phyloP scores from a whole-genome alignment of 2,797 vertebrate species.

The Linurgus olivaceus region DNA sequence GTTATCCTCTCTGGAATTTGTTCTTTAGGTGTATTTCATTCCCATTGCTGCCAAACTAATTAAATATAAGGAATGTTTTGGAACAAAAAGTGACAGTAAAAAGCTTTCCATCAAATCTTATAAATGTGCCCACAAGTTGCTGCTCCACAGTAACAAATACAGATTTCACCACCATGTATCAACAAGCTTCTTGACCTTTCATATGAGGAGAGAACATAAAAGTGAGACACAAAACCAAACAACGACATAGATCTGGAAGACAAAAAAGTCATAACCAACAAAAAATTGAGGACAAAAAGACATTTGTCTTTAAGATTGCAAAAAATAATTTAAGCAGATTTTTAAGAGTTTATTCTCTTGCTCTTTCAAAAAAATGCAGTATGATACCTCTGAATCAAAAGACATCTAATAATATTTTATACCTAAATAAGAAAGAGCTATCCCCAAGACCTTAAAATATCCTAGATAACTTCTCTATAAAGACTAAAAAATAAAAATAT shows the following conservation, averaged over 20 bases:
- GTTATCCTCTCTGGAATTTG: not conserved
- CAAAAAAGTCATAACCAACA: not conserved
- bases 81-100: not conserved
- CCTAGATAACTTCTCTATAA: not conserved
- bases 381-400: not conserved
- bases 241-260: not conserved
- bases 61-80: not conserved
- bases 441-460: not conserved
- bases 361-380: not conserved
- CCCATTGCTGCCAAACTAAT: not conserved
- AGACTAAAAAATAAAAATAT: not conserved
- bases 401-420: not conserved
- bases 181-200: not conserved
- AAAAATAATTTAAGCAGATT: not conserved
- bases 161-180: not conserved
- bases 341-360: not conserved
- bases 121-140: not conserved
- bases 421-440: not conserved
- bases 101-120: not conserved
- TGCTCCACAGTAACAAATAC: not conserved
- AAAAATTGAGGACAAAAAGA: not conserved
- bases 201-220: not conserved
- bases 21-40: not conserved
- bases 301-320: not conserved
- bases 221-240: not conserved